Evolutionary conservation across 2,888 invertebrate species (phyloP), one percentile per base, ranked within the genome.

Genomic region (Lordiphosa fenestrarum): DNA sequence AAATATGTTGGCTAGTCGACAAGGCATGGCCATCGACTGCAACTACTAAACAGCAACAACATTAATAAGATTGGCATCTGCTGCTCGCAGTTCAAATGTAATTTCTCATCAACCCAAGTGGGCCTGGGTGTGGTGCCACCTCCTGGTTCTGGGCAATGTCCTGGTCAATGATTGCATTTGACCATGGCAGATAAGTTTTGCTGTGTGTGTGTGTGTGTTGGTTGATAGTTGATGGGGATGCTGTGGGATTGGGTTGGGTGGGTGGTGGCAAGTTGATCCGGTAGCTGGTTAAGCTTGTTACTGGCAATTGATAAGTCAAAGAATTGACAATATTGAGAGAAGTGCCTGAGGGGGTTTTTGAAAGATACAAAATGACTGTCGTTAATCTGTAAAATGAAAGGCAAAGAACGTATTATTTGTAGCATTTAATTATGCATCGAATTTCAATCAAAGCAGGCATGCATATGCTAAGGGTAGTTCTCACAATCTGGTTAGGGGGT

Each of bases 21-120:
- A 81, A 73, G 77, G 57, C 81, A 73, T 76, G 66, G 73, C 62
- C 63, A 50, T 62, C 19, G 63, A 53, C 70, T 64, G 55, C 51
- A 74, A 70, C 63, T 73, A 71, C 69, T 60, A 73, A 56, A 60
- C 61, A 59, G 62, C 63, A 59, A 80, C 74, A 83, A 83, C 84
- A 80, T 80, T 80, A 80, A 80, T 80, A 83, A 81, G 80, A 80
- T 80, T 80, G 81, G 81, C 80, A 80, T 80, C 80, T 77, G 73
- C 61, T 80, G 75, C 75, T 81, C 73, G 81, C 75, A 69, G 70
- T 66, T 75, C 84, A 83, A 80, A 77, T 80, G 83, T 80, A 80
- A 80, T 83, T 80, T 80, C 77, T 80, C 78, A 78, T 78, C 82
- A 78, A 75, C 82, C 55, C 73, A 82, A 78, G 75, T 77, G 78